Conservation (phyloP, 2,888 invertebrate genomes). For the Synanthedon andrenaeformis region DNA sequence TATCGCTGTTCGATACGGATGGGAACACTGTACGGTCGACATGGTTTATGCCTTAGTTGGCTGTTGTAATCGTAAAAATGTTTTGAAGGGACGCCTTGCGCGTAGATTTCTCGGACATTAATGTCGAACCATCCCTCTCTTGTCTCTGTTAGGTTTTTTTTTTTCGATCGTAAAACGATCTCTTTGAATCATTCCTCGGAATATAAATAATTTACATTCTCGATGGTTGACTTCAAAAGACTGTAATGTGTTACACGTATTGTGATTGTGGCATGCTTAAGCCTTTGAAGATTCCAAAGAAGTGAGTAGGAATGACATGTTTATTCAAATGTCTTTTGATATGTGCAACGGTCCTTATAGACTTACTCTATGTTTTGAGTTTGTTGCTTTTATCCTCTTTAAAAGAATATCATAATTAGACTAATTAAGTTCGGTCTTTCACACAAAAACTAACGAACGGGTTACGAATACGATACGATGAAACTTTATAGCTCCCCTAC, state of each 20-base stretch:
- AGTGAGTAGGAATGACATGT: slow-evolving; percentile 7
- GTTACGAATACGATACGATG: no score
- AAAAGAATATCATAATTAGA: no score
- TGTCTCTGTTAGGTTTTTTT: slow-evolving; percentile 20
- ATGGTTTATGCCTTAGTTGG: not conserved
- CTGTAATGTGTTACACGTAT: slow-evolving; percentile 14
- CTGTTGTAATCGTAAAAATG: slow-evolving; percentile 39
- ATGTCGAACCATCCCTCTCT: slow-evolving; percentile 33
- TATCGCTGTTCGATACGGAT: not conserved
- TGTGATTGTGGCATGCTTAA: slow-evolving; percentile 12
- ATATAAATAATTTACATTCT: slow-evolving; percentile 36
- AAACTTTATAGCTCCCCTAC: no score
- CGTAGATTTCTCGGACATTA: slow-evolving; percentile 45
- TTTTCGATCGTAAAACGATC: slow-evolving; percentile 43
- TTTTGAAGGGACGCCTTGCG: slow-evolving; percentile 44
- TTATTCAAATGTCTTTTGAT: not conserved
- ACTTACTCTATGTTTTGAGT: no score
- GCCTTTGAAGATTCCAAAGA: slow-evolving; percentile 11
- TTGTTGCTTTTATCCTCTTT: no score
- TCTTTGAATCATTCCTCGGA: slow-evolving; percentile 52
- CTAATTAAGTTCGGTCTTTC: no score
- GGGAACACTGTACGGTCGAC: not conserved
- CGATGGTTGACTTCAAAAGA: slow-evolving; percentile 46
- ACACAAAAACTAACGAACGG: no score
- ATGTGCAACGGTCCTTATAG: no score